Conservation (phyloP, 2,888 invertebrate species). For the Lepidocyrtinus sp. region DNA sequence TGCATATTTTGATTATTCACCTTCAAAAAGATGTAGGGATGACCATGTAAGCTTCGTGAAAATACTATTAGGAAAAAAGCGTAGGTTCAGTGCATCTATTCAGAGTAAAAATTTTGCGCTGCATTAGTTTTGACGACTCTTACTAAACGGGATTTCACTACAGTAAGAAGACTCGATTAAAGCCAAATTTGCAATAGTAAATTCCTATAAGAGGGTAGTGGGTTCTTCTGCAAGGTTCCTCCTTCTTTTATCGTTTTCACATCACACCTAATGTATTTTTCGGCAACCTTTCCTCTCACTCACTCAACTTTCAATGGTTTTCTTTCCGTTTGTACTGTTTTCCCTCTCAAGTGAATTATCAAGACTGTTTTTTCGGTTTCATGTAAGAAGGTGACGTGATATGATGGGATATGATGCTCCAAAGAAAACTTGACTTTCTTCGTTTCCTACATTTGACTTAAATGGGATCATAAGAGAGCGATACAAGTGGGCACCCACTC, state of each 20-base stretch:
- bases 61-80: too few relatives aligned
- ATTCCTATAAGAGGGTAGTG: too few relatives aligned
- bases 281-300: constrained; percentile 4
- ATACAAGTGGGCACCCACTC: neutral
- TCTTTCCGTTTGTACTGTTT: constrained; percentile 26
- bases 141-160: too few relatives aligned
- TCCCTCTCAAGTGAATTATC: constrained; percentile 49
- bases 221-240: too few relatives aligned
- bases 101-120: too few relatives aligned
- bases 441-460: neutral
- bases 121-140: too few relatives aligned
- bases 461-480: constrained; percentile 17
- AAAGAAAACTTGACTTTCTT: constrained; percentile 49
- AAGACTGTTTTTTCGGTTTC: constrained; percentile 21
- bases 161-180: too few relatives aligned
- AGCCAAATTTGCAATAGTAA: too few relatives aligned
- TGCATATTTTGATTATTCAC: too few relatives aligned
- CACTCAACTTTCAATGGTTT: constrained; percentile 12
- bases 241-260: neutral
- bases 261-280: neutral
- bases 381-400: neutral
- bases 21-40: too few relatives aligned
- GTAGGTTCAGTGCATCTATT: too few relatives aligned
- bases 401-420: neutral
- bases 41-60: too few relatives aligned